phyloP scores from a whole-genome alignment of 2,797 vertebrate species.

The Caiman crocodilus region DNA sequence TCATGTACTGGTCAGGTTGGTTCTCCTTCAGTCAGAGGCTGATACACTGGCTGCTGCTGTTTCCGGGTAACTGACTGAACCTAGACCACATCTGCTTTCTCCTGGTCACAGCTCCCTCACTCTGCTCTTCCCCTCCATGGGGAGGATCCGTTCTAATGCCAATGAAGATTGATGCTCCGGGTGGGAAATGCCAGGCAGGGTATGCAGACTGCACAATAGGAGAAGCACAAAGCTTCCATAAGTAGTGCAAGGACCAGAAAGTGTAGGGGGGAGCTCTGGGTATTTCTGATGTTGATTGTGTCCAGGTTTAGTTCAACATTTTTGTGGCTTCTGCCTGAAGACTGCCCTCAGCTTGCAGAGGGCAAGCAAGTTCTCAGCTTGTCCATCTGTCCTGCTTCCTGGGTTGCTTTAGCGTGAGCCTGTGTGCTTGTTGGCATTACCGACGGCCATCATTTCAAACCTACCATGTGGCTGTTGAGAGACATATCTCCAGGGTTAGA shows the following conservation, averaged over 20 bases:
- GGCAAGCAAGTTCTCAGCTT: no score
- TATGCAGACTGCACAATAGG: neutral
- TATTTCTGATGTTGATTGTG: neutral
- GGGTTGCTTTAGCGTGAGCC: no score
- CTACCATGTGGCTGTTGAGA: no score
- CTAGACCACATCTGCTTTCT: neutral
- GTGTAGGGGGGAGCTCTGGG: neutral
- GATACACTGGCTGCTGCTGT: neutral
- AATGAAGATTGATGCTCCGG: neutral
- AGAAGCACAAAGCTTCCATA: neutral
- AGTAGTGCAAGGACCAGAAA: neutral
- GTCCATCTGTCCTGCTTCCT: no score
- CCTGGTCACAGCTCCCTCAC: neutral
- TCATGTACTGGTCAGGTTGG: no score
- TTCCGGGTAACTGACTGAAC: neutral
- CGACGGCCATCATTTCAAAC: no score
- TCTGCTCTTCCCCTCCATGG: neutral
- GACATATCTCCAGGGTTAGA: no score
- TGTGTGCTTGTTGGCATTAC: no score
- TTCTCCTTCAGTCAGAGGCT: no score
- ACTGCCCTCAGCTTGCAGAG: neutral
- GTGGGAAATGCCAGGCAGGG: neutral
- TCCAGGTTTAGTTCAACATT: neutral
- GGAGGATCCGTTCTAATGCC: no score
- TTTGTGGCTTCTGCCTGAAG: neutral